Evolutionary conservation across 2,797 vertebrate species (phyloP), one percentile per base, ranked within the genome.

Genomic region (Sebastes hopkinsi): DNA sequence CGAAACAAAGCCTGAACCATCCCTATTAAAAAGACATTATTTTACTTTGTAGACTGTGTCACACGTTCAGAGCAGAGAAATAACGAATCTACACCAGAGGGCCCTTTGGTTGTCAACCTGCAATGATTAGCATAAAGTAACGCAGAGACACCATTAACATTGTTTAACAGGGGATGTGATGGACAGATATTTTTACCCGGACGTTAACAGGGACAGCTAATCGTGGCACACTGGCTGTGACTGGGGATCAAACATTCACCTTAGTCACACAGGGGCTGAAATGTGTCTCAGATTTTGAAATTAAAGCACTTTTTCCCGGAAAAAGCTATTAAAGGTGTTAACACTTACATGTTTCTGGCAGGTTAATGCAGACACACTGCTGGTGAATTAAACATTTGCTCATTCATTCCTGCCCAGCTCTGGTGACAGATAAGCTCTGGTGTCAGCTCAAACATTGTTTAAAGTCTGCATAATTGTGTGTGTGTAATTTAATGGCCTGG

Each of bases 391-490:
- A 81, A 75, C 56, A 68, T 61, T 67, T 72, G 62, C 58, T 70
- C 42, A 61, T 72, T 72, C n/a, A 68, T 61, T 72, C 32, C 58
- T 9, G 36, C 27, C 4, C 25, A 34, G 59, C 56, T 69, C 29
- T 32, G 36, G 55, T 77, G 73, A 67, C 76, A 80, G 79, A 87
- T 83, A 66, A 29, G 67, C 38, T 73, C 27, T 42, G 34, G 67
- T 77, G 56, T 90, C 77, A 67, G 66, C 72, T 87, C 72, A 68
- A 55, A 81, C 60, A 75, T 36, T 62, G 32, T 78, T 86, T 84
- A 29, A 77, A 62, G 34, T 71, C 61, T 38, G 46, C 29, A 73
- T 77, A 72, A 75, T 66, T 68, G 22, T 5, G 9, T 58, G 61
- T 58, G 61, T 59, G 46, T 67, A 64, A 81, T 80, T 71, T 18